Evolutionary conservation across 2,888 invertebrate genomes (phyloP), one percentile per base, ranked within the genome.

Genomic region (Caenorhabditis wallacei): DNA sequence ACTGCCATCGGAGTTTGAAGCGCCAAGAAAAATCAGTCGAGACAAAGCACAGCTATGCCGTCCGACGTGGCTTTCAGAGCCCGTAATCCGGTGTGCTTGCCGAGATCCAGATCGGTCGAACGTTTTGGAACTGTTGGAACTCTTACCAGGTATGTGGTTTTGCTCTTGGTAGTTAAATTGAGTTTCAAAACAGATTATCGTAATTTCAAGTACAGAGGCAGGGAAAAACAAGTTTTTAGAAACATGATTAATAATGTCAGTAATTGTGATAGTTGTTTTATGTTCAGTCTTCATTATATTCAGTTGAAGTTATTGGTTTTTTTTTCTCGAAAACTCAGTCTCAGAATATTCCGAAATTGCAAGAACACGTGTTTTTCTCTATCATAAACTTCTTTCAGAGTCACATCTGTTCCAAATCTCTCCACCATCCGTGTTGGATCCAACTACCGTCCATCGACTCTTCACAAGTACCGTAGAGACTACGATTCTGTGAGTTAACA

Each of bases 331-430:
- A n/a, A n/a, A n/a, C n/a, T n/a, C n/a, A n/a, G n/a, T n/a, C n/a
- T n/a, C n/a, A n/a, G n/a, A n/a, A n/a, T n/a, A n/a, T n/a, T n/a
- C n/a, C 40, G 13, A 40, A 40, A 40, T 11, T 40, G 13, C 40
- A 3, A 5, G 30, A 40, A 40, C 40, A 40, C 16, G 16, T 40
- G 40, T 40, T 40, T 40, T 16, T 40, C 10, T 40, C 40, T 11
- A 22, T n/a, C 4, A 57, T 13, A 4, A 53, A 10, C 16, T 10
- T 53, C 46, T 84, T 86, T 79, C 78, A 91, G 91, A 75, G 91
- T 91, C 10, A 87, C 89, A 16, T 91, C 91, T 18, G 90, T 91
- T 13, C 91, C 91, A 24, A 90, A 89, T 72, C 80, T 91, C 30
- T 78, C 85, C 37, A 84, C 85, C 43, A 48, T 85, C n/a, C 88